Conservation (phyloP, 2,888 invertebrate genomes). For the Metallyticus violacea region DNA sequence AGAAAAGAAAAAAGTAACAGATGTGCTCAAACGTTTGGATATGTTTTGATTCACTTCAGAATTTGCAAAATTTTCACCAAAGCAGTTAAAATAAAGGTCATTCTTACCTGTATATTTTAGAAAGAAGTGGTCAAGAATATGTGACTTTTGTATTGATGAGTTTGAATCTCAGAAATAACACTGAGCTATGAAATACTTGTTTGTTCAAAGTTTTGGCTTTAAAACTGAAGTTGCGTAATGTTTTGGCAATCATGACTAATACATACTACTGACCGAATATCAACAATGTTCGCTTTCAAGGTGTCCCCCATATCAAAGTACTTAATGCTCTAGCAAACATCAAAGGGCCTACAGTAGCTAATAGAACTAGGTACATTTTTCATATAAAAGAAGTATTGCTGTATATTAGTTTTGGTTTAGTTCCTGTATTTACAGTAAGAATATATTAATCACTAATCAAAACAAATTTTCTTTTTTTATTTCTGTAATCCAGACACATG, state of each 20-base stretch:
- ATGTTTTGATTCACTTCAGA: neutral
- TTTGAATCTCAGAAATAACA: neutral
- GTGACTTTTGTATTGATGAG: neutral
- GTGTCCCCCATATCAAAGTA: neutral
- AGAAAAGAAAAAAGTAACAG: neutral
- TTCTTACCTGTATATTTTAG: neutral
- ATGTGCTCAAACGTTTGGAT: neutral
- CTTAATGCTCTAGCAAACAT: neutral
- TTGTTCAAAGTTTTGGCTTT: too few species aligned
- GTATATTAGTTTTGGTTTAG: constrained; percentile 11
- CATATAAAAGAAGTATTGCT: neutral
- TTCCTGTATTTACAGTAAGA: neutral
- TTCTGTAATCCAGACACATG: neutral
- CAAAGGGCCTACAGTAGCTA: neutral
- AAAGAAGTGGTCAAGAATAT: neutral
- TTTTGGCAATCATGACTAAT: too few species aligned
- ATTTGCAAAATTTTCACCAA: neutral
- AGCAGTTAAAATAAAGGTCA: neutral
- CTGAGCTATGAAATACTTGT: neutral
- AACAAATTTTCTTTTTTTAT: neutral
- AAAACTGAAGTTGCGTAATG: too few species aligned
- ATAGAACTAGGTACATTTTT: neutral
- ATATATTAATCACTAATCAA: neutral
- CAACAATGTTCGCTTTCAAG: neutral
- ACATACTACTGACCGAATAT: neutral